Percentiles rank a stretch among this genome's conserved stretches.
These are phyloP conservation scores for Nannoperca australis DNA, from an alignment of 2,797 vertebrate species.

Conservation along the genomic window DNA sequence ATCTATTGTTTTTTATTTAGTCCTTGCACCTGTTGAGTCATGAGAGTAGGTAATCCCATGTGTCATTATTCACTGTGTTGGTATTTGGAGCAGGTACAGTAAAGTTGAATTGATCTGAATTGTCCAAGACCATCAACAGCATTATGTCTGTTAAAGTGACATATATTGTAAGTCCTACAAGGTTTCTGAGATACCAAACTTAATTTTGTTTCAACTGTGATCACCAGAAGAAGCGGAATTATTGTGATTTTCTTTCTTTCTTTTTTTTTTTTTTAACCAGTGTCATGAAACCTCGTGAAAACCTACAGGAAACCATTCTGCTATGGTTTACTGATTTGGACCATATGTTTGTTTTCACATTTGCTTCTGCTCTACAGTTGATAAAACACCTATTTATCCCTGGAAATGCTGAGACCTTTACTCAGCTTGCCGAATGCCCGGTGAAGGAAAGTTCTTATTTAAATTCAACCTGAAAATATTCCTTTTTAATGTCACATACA, in stretches of 20 bases:
- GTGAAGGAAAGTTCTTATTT: slow-evolving; percentile 52
- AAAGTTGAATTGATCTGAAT: neutral
- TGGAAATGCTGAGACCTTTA: slow-evolving; percentile 42
- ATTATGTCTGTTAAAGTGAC: neutral
- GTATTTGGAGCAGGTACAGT: neutral
- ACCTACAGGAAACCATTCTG: slow-evolving; percentile 48
- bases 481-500: slow-evolving; percentile 46
- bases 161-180: too few relatives aligned
- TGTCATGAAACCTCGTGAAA: slow-evolving; percentile 25
- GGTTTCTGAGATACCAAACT: neutral
- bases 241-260: slow-evolving; percentile 25
- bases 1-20: slow-evolving; percentile 6
- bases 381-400: slow-evolving; percentile 64
- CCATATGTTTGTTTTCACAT: slow-evolving; percentile 72
- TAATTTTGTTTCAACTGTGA: neutral
- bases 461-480: slow-evolving; percentile 47
- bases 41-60: neutral
- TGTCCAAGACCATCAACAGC: neutral
- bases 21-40: neutral
- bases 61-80: neutral
- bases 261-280: slow-evolving; percentile 31
- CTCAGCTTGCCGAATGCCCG: slow-evolving; percentile 4
- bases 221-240: neutral
- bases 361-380: slow-evolving; percentile 55
- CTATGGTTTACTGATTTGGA: slow-evolving; percentile 58